Conservation (phyloP, 2,888 invertebrate species). For the Caenorhabditis parvicauda region DNA sequence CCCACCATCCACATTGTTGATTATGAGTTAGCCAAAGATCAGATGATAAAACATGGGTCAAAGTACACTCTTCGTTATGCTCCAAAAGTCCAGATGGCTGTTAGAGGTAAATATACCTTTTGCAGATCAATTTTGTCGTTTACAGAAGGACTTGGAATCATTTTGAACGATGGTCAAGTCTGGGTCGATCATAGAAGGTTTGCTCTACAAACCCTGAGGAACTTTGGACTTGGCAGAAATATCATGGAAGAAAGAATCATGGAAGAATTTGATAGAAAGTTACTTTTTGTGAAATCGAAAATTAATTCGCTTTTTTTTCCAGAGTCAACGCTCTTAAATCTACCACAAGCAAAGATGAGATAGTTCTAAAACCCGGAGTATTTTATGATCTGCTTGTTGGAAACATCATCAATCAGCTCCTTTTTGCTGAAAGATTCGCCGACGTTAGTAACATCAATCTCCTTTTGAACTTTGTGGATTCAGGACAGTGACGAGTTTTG, state of each 20-base stretch:
- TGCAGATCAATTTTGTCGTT: too few relatives aligned
- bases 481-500: too few relatives aligned
- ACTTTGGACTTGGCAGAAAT: slow-evolving; percentile 24
- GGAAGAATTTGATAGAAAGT: slow-evolving; percentile 13
- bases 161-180: slow-evolving; percentile 19
- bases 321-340: too few relatives aligned
- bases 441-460: slow-evolving; percentile 4
- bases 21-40: slow-evolving; percentile 28
- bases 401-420: slow-evolving; percentile 22
- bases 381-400: slow-evolving; percentile 22
- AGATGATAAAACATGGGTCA: slow-evolving; percentile 15
- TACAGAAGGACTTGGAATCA: slow-evolving; percentile 15
- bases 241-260: slow-evolving; percentile 26
- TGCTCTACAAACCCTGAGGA: slow-evolving; percentile 14
- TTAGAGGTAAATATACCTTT: too few relatives aligned
- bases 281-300: too few relatives aligned
- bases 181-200: slow-evolving; percentile 25
- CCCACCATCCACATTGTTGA: slow-evolving; percentile 29
- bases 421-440: slow-evolving; percentile 12
- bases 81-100: slow-evolving; percentile 6
- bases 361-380: background rate
- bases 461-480: background rate
- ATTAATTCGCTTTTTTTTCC: too few relatives aligned
- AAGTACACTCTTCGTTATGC: slow-evolving; percentile 12
- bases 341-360: background rate